Percentiles rank a stretch among this genome's conserved stretches.
Conservation (phyloP, 2,113 vertebrate genomes). For the Oceanites oceanicus region DNA sequence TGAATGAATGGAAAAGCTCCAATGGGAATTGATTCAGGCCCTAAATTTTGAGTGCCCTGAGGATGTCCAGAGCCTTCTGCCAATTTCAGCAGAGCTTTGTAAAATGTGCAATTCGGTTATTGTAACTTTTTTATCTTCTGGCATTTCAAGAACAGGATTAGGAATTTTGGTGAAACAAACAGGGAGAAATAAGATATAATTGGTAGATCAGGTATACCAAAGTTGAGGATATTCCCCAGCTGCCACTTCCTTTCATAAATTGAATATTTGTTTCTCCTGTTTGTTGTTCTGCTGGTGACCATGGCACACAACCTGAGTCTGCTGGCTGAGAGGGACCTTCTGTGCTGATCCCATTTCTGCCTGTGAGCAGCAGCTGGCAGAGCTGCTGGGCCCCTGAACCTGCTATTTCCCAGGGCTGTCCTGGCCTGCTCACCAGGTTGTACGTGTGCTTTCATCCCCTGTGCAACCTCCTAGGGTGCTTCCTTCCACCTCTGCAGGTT, state of each 20-base stretch:
- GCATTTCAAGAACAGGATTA: neutral
- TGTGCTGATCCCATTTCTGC: neutral
- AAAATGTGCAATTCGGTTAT: neutral
- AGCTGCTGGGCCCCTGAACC: neutral
- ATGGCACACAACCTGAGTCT: neutral
- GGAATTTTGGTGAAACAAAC: neutral
- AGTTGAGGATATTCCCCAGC: neutral
- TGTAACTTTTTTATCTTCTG: neutral
- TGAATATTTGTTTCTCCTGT: neutral
- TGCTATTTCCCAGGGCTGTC: neutral
- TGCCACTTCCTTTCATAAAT: neutral
- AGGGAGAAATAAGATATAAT: neutral
- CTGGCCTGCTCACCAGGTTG: neutral
- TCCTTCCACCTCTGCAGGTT: neutral
- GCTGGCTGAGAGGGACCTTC: neutral
- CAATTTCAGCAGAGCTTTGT: neutral
- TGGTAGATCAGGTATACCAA: neutral
- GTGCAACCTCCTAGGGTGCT: neutral
- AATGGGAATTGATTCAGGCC: conserved; percentile 25
- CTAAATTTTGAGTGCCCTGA: conserved; percentile 35
- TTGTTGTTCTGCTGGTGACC: neutral
- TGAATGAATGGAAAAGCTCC: conserved; percentile 52
- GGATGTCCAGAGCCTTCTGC: neutral
- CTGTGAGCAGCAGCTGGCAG: neutral
- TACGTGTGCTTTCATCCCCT: neutral